Evolutionary conservation across 2,797 vertebrate species (phyloP).

Genomic region (Dicrostonyx torquatus): DNA sequence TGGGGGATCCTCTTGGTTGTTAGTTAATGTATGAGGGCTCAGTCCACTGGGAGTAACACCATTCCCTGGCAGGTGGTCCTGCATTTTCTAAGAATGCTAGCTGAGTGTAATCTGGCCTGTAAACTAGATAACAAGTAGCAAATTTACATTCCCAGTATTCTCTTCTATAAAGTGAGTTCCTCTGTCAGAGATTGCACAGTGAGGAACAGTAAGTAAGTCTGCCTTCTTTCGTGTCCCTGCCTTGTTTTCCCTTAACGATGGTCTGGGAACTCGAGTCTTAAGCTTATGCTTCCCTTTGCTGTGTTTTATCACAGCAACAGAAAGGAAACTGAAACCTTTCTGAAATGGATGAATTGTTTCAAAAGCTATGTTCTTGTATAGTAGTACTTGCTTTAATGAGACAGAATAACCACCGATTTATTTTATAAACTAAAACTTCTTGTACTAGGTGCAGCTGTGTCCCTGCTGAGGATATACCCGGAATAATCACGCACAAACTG

Average conservation of each 20-base stretch:
- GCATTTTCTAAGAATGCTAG: neutral
- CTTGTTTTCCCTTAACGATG: neutral
- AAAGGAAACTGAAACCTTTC: neutral
- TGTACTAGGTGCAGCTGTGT: no score
- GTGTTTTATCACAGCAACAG: neutral
- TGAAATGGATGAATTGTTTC: neutral
- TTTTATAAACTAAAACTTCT: neutral
- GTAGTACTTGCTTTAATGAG: slow-evolving; percentile 8
- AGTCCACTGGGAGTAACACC: neutral
- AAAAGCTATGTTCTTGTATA: neutral
- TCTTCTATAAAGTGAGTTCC: no score
- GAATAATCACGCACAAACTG: no score
- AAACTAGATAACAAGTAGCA: neutral
- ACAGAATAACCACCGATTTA: neutral
- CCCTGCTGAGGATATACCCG: no score
- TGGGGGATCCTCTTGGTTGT: neutral
- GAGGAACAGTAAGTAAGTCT: neutral
- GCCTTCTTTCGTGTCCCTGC: neutral
- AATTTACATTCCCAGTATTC: neutral
- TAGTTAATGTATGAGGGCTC: neutral
- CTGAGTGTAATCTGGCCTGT: no score
- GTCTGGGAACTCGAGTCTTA: neutral
- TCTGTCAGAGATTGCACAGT: neutral
- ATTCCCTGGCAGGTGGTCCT: neutral
- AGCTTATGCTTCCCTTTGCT: neutral